Base-by-base conservation (phyloP, 2,888 invertebrate genomes). In the Limulus polyphemus region DNA sequence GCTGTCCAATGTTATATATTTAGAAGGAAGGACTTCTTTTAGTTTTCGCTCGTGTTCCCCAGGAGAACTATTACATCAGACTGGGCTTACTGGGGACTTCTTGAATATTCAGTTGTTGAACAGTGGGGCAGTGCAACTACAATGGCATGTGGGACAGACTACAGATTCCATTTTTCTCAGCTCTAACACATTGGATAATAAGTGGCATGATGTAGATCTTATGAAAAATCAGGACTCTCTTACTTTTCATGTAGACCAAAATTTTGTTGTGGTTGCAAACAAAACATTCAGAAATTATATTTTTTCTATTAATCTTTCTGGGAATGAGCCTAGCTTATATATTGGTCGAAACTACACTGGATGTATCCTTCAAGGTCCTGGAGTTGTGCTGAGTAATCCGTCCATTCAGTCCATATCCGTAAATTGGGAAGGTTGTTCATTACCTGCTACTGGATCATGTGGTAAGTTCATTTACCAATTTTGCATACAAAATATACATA, bases 361-460 rank as follows among this genome's bases (percentile, higher is more conserved):
- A 67, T 91, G 91, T 76, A 81, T 91, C 65, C 81, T 85, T 71
- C 88, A 90, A 79, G 90, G 90, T 0, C 90, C 90, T n/a, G 87
- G 88, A 67, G 81, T 91, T 52, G 83, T 87, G 72, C 89, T 90
- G 76, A 83, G 62, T 52, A 66, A 66, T 58, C 60, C 67, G 10
- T 62, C 56, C 11, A 65, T 69, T 4, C 57, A 62, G 17, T 67
- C 69, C 48, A 58, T 64, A 69, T 85, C 86, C 73, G 87, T 87
- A 2, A 76, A 81, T 51, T 89, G 90, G 76, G 88, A 86, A 7
- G 76, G 80, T 55, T 91, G 91, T 74, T 88, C 89, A 0, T 80
- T 88, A 68, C 83, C 86, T 16, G 81, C 81, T 9, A 88, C 75
- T 88, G 89, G 47, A 89, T 88, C 78, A 84, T 89, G 85, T 81